Evolutionary conservation across 2,797 vertebrate species (phyloP), one percentile per base, ranked within the genome.

Genomic region (Nasua narica): DNA sequence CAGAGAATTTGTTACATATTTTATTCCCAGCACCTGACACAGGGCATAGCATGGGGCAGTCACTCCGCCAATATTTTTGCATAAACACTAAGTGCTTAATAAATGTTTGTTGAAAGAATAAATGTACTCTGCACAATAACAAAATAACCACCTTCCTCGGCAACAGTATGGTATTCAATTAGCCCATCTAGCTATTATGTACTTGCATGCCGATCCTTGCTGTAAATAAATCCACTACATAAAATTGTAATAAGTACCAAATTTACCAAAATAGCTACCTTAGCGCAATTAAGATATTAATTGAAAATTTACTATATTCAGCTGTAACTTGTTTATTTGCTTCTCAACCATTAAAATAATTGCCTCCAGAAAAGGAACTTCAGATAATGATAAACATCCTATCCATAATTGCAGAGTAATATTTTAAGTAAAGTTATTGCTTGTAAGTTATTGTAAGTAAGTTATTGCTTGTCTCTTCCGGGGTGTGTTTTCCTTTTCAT

Each of bases 81-180:
- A 96, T 54, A 91, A 58, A 93, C 82, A 79, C 5, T 35, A 37
- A 76, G n/a, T 65, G 43, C 69, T 69, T 91, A 95, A 88, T 86
- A 94, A 95, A 94, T 91, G 86, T 83, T 72, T 89, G 7, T n/a
- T 83, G 62, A 79, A 94, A 79, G 52, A 93, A 93, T 81, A 88
- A 81, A 84, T 79, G 69, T 62, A 78, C 85, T 94, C 56, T 96
- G 32, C 69, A 62, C 69, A 50, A 74, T 74, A 93, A 82, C 58
- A 92, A 70, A 70, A 95, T 52, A 96, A 58, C 58, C 83, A 79
- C 10, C 62, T 56, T 96, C 54, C 48, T 77, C 62, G 58, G 70
- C 37, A 96, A 92, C 18, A 62, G 58, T 52, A 90, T 40, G 29
- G 40, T n/a, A 56, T 96, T 74, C 58, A 96, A 72, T 85, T 90